phyloP scores from a whole-genome alignment of 2,888 invertebrate species.

The Drosophila infuscata region DNA sequence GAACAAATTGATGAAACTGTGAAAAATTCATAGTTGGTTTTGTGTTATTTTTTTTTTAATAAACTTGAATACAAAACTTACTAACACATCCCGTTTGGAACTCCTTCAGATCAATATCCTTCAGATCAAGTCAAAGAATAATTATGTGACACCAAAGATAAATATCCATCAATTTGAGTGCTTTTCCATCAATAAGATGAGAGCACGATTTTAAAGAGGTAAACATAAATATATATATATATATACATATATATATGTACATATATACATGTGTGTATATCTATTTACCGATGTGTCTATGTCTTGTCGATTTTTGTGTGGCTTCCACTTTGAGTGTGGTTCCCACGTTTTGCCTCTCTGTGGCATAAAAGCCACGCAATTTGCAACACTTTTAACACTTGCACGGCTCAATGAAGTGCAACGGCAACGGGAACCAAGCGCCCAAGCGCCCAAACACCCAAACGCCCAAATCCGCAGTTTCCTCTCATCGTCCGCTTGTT shows the following conservation, averaged over 20 bases:
- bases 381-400: constrained; percentile 79
- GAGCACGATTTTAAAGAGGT: background rate
- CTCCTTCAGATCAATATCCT: too few species aligned
- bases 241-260: background rate
- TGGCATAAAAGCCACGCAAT: constrained; percentile 72
- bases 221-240: background rate
- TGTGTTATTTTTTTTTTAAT: too few species aligned
- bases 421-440: constrained; percentile 50
- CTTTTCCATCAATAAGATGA: background rate
- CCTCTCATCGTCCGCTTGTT: constrained; percentile 5
- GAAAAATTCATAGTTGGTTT: too few species aligned
- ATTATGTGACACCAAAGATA: background rate
- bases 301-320: constrained; percentile 2
- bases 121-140: too few species aligned
- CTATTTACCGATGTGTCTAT: background rate
- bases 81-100: background rate
- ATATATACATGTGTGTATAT: background rate
- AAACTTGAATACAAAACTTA: background rate
- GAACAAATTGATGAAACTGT: background rate
- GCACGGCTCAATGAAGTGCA: constrained; percentile 77
- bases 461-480: constrained; percentile 27
- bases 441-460: constrained; percentile 28
- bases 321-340: constrained; percentile 9
- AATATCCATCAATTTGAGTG: background rate
- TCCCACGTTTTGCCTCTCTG: constrained; percentile 44